A percentile compares a stretch with the other conserved stretches of the same genome.
Conservation (phyloP, 2,113 vertebrate species). For the Odocoileus virginianus region DNA sequence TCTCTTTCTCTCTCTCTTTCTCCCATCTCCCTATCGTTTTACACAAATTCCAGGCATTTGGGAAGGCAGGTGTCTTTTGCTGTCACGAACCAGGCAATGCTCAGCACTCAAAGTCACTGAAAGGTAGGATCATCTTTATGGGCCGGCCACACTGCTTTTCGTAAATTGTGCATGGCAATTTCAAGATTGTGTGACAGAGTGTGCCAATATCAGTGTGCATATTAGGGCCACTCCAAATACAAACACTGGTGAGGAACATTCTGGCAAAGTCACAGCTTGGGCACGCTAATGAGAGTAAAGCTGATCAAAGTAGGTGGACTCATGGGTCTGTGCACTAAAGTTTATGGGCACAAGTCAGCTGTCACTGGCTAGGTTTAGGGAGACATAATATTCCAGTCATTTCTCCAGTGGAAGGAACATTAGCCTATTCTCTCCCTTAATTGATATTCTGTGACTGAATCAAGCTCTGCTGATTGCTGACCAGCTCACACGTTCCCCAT, state of each 20-base stretch:
- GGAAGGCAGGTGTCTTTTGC: slow-evolving; percentile 42
- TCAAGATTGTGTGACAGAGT: slow-evolving; percentile 50
- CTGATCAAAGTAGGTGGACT: slow-evolving; percentile 67
- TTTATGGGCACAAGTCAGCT: slow-evolving; percentile 77
- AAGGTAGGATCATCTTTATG: slow-evolving; percentile 31
- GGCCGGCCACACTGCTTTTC: not conserved
- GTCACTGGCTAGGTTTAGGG: slow-evolving; percentile 61
- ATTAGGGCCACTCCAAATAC: slow-evolving; percentile 54
- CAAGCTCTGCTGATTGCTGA: slow-evolving; percentile 75
- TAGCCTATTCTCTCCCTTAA: slow-evolving; percentile 74
- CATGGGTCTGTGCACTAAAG: slow-evolving; percentile 68
- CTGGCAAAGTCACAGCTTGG: slow-evolving; percentile 41
- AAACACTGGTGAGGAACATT: slow-evolving; percentile 44
- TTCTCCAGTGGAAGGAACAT: slow-evolving; percentile 71
- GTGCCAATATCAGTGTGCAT: slow-evolving; percentile 44
- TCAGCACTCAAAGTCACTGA: slow-evolving; percentile 53
- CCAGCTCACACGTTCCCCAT: slow-evolving; percentile 77
- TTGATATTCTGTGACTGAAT: slow-evolving; percentile 76
- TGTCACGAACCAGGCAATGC: slow-evolving; percentile 14
- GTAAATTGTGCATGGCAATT: slow-evolving; percentile 58
- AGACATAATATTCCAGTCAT: slow-evolving; percentile 73
- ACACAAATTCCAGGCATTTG: slow-evolving; percentile 55
- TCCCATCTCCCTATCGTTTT: not conserved
- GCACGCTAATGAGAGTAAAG: slow-evolving; percentile 74
- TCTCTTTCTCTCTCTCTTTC: not conserved